Conservation (phyloP, 2,888 invertebrate genomes). For the Platycheirus rosarum region DNA sequence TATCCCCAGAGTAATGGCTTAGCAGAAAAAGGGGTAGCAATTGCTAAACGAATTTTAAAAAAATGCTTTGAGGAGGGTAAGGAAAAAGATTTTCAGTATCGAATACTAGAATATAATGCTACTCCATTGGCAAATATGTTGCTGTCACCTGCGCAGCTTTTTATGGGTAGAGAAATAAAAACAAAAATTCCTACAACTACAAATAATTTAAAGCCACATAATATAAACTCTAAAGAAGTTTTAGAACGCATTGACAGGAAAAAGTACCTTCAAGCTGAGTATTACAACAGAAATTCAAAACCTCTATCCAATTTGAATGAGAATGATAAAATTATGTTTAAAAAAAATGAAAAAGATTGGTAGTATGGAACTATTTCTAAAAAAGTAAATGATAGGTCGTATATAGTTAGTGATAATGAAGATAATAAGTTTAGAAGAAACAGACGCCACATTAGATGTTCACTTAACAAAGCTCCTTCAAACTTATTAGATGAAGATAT, state of each 20-base stretch:
- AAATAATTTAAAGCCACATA: constrained; percentile 15
- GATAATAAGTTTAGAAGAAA: constrained; percentile 26
- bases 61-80: constrained; percentile 37
- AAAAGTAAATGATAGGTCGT: constrained; percentile 21
- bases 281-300: constrained; percentile 19
- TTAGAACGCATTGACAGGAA: constrained; percentile 12
- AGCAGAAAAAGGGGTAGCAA: constrained; percentile 69
- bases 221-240: constrained; percentile 6
- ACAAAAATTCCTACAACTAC: constrained; percentile 38
- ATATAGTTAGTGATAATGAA: constrained; percentile 26
- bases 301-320: constrained; percentile 39
- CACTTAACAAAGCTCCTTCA: constrained; percentile 16
- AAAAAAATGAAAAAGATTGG: constrained; percentile 3
- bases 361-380: too few relatives aligned
- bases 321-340: too few relatives aligned
- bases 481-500: constrained; percentile 25
- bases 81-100: constrained; percentile 46
- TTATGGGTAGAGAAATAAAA: constrained; percentile 53
- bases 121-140: constrained; percentile 58
- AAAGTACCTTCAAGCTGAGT: background rate
- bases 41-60: constrained; percentile 67
- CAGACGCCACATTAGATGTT: constrained; percentile 22
- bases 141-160: constrained; percentile 55
- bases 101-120: constrained; percentile 59
- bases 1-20: constrained; percentile 23